A percentile compares a stretch with the other conserved stretches of the same genome.
Conservation (phyloP, 2,888 invertebrate species). For the Epirrhoe alternata region DNA sequence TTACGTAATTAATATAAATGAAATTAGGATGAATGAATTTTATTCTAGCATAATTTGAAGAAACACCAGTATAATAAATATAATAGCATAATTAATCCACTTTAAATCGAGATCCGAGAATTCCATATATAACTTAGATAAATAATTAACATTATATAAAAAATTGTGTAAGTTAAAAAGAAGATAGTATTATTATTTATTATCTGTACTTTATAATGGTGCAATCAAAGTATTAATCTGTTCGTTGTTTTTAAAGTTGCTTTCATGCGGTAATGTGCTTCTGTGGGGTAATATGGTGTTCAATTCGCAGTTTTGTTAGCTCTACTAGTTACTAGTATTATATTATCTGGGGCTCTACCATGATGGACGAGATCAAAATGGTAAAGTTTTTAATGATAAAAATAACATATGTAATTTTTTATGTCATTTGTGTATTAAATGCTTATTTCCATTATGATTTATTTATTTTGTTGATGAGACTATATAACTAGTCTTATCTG, state of each 20-base stretch:
- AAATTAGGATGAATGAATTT: slow-evolving; percentile 83
- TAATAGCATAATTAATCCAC: slow-evolving; percentile 77
- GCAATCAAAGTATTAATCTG: not conserved
- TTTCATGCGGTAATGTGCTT: not conserved
- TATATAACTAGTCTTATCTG: too few species aligned
- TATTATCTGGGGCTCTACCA: too few species aligned
- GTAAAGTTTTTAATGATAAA: too few species aligned
- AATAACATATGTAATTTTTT: too few species aligned
- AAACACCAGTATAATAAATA: slow-evolving; percentile 79
- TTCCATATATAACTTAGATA: slow-evolving; percentile 62
- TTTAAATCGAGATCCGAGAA: slow-evolving; percentile 66
- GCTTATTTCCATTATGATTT: too few species aligned
- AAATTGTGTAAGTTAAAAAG: slow-evolving; percentile 21
- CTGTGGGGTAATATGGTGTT: too few species aligned
- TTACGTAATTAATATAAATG: slow-evolving; percentile 84
- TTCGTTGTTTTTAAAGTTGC: not conserved
- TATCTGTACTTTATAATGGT: not conserved
- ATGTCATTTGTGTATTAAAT: too few species aligned
- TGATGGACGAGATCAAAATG: too few species aligned
- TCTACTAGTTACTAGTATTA: too few species aligned
- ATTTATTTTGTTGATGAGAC: too few species aligned
- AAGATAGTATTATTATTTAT: slow-evolving; percentile 22
- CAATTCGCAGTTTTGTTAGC: too few species aligned
- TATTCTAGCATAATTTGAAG: slow-evolving; percentile 84
- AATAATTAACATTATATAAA: slow-evolving; percentile 29